phyloP scores from a whole-genome alignment of 2,113 vertebrate species.

The Bostrychus sinensis region DNA sequence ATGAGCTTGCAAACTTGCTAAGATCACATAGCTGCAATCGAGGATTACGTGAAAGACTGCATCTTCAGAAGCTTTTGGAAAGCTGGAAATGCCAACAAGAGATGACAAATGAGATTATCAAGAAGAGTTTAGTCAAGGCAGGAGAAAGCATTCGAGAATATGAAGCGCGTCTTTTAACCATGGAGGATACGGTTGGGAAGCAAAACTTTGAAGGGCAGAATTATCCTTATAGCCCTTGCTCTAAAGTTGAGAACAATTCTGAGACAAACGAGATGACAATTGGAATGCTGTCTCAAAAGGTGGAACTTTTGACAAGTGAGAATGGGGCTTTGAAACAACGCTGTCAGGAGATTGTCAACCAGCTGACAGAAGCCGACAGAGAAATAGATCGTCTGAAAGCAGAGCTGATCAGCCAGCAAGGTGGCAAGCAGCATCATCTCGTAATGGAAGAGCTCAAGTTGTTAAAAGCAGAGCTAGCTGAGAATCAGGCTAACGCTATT shows the following conservation, averaged over 20 bases:
- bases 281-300: conserved; percentile 71
- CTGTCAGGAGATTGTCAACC: conserved; percentile 83
- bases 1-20: conserved; percentile 67
- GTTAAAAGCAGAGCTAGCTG: conserved; percentile 69
- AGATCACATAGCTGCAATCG: conserved; percentile 59
- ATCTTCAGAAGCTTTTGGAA: conserved; percentile 72
- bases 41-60: conserved; percentile 47
- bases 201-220: conserved; percentile 65
- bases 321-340: conserved; percentile 78
- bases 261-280: conserved; percentile 60
- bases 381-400: conserved; percentile 82
- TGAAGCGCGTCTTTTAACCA: conserved; percentile 75
- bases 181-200: conserved; percentile 76
- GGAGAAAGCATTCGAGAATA: conserved; percentile 78
- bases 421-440: conserved; percentile 67
- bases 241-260: conserved; percentile 61
- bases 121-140: conserved; percentile 71
- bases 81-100: conserved; percentile 77
- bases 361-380: conserved; percentile 82
- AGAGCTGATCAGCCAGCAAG: conserved; percentile 71
- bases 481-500: conserved; percentile 66
- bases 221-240: conserved; percentile 47
- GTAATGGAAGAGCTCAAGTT: conserved; percentile 67
- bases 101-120: conserved; percentile 74
- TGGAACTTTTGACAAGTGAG: conserved; percentile 76